A percentile compares a stretch with the other conserved stretches of the same genome.
These are phyloP conservation scores for Brachypodius melanocephalos DNA, from an alignment of 2,113 vertebrate species.

Conservation along the genomic window DNA sequence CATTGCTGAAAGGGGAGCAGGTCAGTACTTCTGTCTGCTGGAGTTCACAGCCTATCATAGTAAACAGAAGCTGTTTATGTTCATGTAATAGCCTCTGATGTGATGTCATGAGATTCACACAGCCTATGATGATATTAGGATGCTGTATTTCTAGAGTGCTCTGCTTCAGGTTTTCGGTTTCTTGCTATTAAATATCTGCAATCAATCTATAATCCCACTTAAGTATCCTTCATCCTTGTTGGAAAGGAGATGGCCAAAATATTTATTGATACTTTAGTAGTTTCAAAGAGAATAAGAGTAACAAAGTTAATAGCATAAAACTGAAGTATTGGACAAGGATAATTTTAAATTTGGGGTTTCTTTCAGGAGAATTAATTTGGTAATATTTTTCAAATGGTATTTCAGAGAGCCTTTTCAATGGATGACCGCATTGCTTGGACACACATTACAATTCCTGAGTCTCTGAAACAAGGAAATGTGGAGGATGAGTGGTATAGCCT, in stretches of 20 bases:
- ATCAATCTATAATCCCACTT: not conserved
- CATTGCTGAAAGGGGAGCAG: not conserved
- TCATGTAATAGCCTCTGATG: not conserved
- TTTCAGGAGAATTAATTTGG: not conserved
- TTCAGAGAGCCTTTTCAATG: slow-evolving; percentile 95
- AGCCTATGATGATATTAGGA: not conserved
- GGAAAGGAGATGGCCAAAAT: not conserved
- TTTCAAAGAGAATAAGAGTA: not conserved
- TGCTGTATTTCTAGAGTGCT: not conserved
- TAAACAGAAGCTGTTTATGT: not conserved
- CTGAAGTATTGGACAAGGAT: not conserved
- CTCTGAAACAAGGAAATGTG: slow-evolving; percentile 86
- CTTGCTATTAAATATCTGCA: not conserved
- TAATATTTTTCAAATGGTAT: not conserved
- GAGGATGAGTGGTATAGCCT: slow-evolving; percentile 95
- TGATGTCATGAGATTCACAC: not conserved
- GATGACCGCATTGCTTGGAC: slow-evolving; percentile 99
- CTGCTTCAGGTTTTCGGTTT: not conserved
- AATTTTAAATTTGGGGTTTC: not conserved
- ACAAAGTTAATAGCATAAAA: not conserved
- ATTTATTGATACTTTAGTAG: not conserved
- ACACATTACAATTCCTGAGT: slow-evolving; percentile 89
- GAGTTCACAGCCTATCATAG: not conserved
- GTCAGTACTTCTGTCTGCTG: not conserved
- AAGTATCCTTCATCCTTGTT: not conserved